Conservation (phyloP, 35 echinoderm and acorn worm genomes). For the Holothuria glaberrima region DNA sequence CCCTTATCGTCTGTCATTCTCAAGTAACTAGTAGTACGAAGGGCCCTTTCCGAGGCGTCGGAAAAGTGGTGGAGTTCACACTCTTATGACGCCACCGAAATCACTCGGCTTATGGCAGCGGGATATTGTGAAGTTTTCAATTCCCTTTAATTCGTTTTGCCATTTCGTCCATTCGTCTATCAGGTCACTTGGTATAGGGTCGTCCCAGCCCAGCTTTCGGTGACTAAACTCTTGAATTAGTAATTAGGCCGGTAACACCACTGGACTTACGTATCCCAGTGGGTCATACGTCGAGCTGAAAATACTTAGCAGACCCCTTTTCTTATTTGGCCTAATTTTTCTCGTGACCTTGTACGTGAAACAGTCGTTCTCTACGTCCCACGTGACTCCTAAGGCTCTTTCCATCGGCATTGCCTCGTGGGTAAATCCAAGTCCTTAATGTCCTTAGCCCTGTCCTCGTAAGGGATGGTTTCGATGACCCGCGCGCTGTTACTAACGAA, state of each 20-base stretch:
- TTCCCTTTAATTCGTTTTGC: not conserved
- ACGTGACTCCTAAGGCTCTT: slow-evolving; percentile 64
- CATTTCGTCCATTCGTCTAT: slow-evolving; percentile 12
- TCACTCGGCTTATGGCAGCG: too few species aligned
- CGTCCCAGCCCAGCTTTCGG: slow-evolving; percentile 50
- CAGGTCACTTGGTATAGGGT: slow-evolving; percentile 13
- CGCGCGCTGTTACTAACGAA: slow-evolving; percentile 45
- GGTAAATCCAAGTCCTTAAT: slow-evolving; percentile 50
- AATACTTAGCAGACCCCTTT: not conserved
- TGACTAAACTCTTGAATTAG: slow-evolving; percentile 49
- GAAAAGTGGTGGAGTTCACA: too few species aligned
- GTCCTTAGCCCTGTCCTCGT: slow-evolving; percentile 43
- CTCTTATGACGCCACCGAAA: too few species aligned
- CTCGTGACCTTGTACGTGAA: slow-evolving; percentile 19
- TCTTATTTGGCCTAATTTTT: slow-evolving; percentile 30
- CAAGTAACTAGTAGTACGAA: too few species aligned
- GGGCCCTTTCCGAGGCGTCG: too few species aligned
- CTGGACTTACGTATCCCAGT: slow-evolving; percentile 30
- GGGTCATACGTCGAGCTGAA: slow-evolving; percentile 47
- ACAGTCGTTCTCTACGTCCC: slow-evolving; percentile 41
- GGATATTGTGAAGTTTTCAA: too few species aligned
- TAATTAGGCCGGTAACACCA: slow-evolving; percentile 19
- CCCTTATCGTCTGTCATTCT: too few species aligned
- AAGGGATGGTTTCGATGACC: slow-evolving; percentile 48
- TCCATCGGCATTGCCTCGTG: slow-evolving; percentile 55